Percentiles rank a stretch among this genome's conserved stretches.
Evolutionary conservation across 2,113 vertebrate species (phyloP).

Genomic region (Herpetotheres cachinnans): DNA sequence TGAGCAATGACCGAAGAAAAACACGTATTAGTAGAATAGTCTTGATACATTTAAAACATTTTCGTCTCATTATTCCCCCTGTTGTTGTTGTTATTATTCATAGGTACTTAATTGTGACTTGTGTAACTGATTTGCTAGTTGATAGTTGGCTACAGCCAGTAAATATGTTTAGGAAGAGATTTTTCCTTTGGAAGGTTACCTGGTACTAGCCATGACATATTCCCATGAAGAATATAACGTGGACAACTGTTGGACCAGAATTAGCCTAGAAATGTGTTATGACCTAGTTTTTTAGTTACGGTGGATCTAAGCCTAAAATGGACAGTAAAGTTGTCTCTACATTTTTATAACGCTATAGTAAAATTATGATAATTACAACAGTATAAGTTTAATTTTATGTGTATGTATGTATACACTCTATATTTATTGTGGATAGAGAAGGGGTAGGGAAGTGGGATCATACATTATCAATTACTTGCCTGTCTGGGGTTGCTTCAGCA

Average conservation of each 20-base stretch:
- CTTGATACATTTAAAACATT: neutral
- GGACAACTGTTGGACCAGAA: neutral
- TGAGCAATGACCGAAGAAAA: neutral
- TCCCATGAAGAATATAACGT: neutral
- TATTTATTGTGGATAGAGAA: neutral
- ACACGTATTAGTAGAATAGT: neutral
- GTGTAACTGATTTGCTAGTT: neutral
- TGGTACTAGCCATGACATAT: accelerated
- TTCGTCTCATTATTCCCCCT: neutral
- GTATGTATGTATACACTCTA: accelerated
- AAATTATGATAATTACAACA: neutral
- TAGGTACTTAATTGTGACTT: neutral
- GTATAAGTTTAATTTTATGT: neutral
- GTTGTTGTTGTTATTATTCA: neutral
- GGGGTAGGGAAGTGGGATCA: neutral
- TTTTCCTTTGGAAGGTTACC: neutral
- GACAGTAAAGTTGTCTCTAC: neutral
- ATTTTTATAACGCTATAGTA: neutral
- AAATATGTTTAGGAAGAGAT: neutral
- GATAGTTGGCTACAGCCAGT: neutral
- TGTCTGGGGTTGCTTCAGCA: neutral
- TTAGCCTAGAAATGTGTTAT: neutral
- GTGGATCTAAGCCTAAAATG: neutral
- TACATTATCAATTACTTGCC: neutral
- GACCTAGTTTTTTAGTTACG: neutral